Evolutionary conservation across 2,888 invertebrate genomes (phyloP).

Genomic region (Papilio elwesi): DNA sequence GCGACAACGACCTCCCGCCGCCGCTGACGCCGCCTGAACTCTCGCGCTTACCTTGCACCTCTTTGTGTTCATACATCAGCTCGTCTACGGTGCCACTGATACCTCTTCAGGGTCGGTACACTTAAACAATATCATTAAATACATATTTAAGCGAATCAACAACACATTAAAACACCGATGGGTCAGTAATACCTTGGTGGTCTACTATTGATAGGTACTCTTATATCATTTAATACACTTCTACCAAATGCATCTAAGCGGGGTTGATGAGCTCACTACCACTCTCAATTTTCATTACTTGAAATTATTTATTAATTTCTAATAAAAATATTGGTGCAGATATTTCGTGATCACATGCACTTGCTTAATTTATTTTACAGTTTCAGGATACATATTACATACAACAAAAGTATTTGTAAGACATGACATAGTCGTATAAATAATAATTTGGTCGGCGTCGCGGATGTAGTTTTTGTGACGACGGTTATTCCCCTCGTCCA

Average conservation of each 20-base stretch:
- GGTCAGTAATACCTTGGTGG: neutral
- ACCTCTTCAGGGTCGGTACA: neutral
- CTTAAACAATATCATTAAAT: neutral
- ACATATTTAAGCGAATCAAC: neutral
- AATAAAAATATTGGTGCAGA: too few species aligned
- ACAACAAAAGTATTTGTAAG: conserved; percentile 25
- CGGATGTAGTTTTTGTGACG: conserved; percentile 58
- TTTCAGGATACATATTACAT: neutral
- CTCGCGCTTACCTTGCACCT: conserved; percentile 53
- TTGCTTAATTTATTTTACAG: too few species aligned
- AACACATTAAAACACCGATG: neutral
- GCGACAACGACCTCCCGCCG: conserved; percentile 67
- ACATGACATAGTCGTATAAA: conserved; percentile 38
- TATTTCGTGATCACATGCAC: too few species aligned
- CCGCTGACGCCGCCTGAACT: conserved; percentile 58
- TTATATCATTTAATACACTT: too few species aligned
- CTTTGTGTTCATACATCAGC: conserved; percentile 14
- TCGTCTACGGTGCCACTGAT: neutral
- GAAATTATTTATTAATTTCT: too few species aligned
- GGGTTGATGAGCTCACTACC: too few species aligned
- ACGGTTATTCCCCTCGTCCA: conserved; percentile 76
- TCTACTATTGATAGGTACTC: too few species aligned
- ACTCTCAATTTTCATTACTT: too few species aligned
- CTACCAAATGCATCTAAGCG: too few species aligned
- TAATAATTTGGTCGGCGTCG: conserved; percentile 50